Evolutionary conservation across 2,888 invertebrate species (phyloP).

Genomic region (Choristoneura rosaceana): DNA sequence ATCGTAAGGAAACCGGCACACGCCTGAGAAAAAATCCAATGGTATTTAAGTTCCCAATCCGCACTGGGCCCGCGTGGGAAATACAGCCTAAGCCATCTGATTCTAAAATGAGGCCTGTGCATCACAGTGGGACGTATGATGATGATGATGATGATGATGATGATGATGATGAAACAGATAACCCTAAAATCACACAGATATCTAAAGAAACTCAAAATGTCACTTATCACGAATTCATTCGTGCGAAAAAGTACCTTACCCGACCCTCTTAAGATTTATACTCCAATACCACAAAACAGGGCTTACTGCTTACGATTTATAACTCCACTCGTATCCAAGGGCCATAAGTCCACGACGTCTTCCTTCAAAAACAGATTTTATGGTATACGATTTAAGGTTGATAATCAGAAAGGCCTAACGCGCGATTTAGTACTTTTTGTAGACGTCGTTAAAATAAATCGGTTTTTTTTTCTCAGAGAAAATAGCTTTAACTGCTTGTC

Average conservation of each 20-base stretch:
- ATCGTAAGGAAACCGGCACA: no score
- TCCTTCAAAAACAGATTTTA: not conserved
- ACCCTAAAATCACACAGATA: not conserved
- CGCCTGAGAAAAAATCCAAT: no score
- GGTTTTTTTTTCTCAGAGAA: not conserved
- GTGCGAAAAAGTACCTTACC: not conserved
- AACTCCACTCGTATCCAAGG: not conserved
- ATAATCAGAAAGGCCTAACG: not conserved
- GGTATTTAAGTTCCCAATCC: no score
- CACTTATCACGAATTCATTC: not conserved
- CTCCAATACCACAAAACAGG: not conserved
- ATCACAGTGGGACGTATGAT: no score
- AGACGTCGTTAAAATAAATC: not conserved
- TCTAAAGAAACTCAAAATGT: not conserved
- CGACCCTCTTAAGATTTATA: not conserved
- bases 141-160: no score
- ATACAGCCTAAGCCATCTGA: no score
- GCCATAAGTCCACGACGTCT: not conserved
- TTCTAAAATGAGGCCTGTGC: no score
- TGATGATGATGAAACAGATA: no score
- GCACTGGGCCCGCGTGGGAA: no score
- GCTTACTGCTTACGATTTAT: constrained; percentile 2
- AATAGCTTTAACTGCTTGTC: constrained; percentile 6
- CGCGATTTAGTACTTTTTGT: not conserved
- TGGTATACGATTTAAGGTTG: not conserved